Conservation (phyloP, 2,113 vertebrate genomes). For the Climacteris rufus region DNA sequence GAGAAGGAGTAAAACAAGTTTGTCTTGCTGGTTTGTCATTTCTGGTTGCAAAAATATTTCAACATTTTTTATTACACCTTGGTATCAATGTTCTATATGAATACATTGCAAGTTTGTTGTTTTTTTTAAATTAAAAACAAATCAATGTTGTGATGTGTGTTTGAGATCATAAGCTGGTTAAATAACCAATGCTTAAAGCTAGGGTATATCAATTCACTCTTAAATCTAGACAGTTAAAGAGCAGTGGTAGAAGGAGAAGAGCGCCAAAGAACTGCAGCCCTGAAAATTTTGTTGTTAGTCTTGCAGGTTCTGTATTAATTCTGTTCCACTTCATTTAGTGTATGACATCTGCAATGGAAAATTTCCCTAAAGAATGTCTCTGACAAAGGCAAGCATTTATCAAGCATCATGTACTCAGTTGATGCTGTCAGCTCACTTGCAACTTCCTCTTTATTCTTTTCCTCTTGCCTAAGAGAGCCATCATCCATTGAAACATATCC, state of each 20-base stretch:
- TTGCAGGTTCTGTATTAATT: slow-evolving; percentile 36
- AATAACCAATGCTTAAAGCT: not conserved
- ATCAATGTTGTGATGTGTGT: not conserved
- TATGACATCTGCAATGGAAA: slow-evolving; percentile 17
- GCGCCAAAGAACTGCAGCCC: not conserved
- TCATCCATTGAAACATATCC: not conserved
- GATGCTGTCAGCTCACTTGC: slow-evolving; percentile 4
- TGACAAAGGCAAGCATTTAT: slow-evolving; percentile 45
- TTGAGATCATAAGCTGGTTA: not conserved
- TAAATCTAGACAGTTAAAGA: not conserved
- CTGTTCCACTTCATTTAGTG: slow-evolving; percentile 1
- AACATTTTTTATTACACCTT: not conserved
- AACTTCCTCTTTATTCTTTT: slow-evolving; percentile 25
- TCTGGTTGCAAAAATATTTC: not conserved
- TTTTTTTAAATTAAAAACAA: not conserved
- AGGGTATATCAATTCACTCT: not conserved
- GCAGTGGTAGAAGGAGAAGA: not conserved
- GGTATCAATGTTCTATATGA: not conserved
- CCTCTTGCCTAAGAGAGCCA: not conserved
- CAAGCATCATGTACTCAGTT: not conserved
- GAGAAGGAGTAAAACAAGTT: not conserved
- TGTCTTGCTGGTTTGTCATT: not conserved
- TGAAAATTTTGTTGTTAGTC: not conserved
- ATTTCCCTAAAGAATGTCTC: slow-evolving; percentile 40
- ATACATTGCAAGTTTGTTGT: not conserved